Evolutionary conservation across 2,113 vertebrate genomes (phyloP).

Genomic region (Ctenodactylus gundi): DNA sequence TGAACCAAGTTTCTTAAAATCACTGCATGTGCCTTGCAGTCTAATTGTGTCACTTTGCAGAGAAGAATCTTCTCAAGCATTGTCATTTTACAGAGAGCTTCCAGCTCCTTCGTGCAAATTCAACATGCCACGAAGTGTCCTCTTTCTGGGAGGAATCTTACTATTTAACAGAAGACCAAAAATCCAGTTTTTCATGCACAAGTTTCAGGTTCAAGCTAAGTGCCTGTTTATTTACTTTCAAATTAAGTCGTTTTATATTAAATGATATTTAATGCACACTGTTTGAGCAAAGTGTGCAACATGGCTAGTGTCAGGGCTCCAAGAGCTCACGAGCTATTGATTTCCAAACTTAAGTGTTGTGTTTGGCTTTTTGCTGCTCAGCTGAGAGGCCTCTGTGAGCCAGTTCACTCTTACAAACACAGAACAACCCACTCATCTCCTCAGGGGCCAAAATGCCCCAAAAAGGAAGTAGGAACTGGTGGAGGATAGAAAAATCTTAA

Average conservation of each 20-base stretch:
- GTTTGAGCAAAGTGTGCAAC: not conserved
- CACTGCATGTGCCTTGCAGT: not conserved
- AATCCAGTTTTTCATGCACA: not conserved
- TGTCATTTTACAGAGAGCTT: conserved; percentile 21
- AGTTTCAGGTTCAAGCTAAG: not conserved
- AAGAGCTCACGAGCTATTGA: not conserved
- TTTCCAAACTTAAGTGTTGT: not conserved
- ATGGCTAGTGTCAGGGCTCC: not conserved
- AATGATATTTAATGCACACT: not conserved
- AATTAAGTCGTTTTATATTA: not conserved
- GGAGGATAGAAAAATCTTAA: not conserved
- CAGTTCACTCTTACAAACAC: not conserved
- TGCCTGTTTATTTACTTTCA: conserved; percentile 26
- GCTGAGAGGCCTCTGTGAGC: not conserved
- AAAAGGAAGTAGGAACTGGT: not conserved
- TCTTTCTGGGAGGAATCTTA: conserved; percentile 35
- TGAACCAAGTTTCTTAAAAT: not conserved
- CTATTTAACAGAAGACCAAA: not conserved
- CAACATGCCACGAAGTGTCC: not conserved
- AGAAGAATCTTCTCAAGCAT: not conserved
- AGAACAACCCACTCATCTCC: not conserved
- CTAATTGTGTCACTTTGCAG: not conserved
- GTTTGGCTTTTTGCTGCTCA: not conserved
- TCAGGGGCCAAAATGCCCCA: not conserved
- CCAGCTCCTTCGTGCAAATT: conserved; percentile 30